Evolutionary conservation across 2,113 vertebrate species (phyloP), one percentile per base, ranked within the genome.

Genomic region (Lontra canadensis): DNA sequence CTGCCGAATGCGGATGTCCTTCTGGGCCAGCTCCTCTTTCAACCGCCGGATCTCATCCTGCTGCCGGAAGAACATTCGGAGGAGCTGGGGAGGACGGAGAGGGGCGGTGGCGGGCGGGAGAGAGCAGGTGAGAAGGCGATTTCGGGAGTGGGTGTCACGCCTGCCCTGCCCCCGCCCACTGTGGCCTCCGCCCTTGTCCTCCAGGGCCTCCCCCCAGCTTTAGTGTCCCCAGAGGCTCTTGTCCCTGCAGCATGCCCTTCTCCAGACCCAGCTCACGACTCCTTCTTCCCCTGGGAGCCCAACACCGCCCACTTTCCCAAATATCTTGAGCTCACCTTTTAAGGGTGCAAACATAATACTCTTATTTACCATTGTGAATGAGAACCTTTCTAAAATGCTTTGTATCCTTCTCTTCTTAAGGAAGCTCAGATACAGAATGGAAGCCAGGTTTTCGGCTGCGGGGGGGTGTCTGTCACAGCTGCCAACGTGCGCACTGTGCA

Each of bases 11-110:
- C 98, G 98, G 95, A 99, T 98, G 96, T 99, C 99, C 96, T 99
- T 99, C 97, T 99, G 99, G 0, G 98, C 97, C 81, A 99, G 99
- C 98, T 99, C 99, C 0, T 99, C 99, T 93, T 99, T 99, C 98
- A 99, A 97, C 93, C 99, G 98, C 80, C 99, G 99, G 97, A 99
- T 98, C 98, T 99, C 99, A 0, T 99, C 99, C 98, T 99, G 99
- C 98, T 99, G 99, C 69, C 99, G 99, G 98, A 99, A 99, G 98
- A 99, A 99, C 99, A 99, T 99, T 97, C 99, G 99, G 71, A 99
- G 99, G 96, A 99, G 99, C 99, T 99, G 96, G 86, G 65, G 31
- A 21, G 84, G 89, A 59, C 15, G 13, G 93, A 94, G 42, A 95
- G 15, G 61, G 80, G 86, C 31, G 14, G 31, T 42, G 73, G 34